Conservation (phyloP, 35 echinoderm and acorn worm species). For the Apostichopus californicus region DNA sequence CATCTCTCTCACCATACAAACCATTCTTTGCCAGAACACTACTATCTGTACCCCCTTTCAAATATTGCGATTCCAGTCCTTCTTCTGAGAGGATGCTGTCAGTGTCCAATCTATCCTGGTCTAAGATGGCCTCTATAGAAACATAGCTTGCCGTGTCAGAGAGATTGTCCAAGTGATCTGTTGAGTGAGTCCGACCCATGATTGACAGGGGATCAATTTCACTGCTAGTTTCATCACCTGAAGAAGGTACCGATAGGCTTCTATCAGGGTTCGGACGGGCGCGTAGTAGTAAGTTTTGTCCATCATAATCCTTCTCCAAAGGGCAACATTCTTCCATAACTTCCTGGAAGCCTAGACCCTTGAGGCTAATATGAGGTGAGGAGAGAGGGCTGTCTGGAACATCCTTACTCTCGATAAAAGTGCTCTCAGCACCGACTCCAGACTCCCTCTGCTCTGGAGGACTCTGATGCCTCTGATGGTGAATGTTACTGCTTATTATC, state of each 20-base stretch:
- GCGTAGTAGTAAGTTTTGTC: conserved; percentile 8
- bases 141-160: conserved; percentile 73
- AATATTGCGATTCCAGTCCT: conserved; percentile 2
- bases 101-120: conserved; percentile 43
- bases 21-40: neutral
- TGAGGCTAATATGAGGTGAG: neutral
- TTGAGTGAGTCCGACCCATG: conserved; percentile 57
- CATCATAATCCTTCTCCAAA: conserved; percentile 35
- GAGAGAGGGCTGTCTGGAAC: neutral
- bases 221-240: neutral
- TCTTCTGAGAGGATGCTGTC: conserved; percentile 22
- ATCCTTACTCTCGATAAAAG: neutral
- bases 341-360: neutral
- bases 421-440: conserved; percentile 82
- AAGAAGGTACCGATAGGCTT: neutral
- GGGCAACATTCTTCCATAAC: conserved; percentile 10
- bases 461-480: conserved; percentile 62
- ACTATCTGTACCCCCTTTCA: neutral
- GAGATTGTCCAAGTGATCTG: conserved; percentile 78
- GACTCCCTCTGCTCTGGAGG: conserved; percentile 62
- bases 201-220: conserved; percentile 6
- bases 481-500: conserved; percentile 88
- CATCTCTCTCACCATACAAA: neutral
- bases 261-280: neutral
- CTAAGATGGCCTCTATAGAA: conserved; percentile 48